These are phyloP conservation scores for Bombus pyrosoma DNA, from an alignment of 1,140 invertebrate genomes.

Conservation along the genomic window DNA sequence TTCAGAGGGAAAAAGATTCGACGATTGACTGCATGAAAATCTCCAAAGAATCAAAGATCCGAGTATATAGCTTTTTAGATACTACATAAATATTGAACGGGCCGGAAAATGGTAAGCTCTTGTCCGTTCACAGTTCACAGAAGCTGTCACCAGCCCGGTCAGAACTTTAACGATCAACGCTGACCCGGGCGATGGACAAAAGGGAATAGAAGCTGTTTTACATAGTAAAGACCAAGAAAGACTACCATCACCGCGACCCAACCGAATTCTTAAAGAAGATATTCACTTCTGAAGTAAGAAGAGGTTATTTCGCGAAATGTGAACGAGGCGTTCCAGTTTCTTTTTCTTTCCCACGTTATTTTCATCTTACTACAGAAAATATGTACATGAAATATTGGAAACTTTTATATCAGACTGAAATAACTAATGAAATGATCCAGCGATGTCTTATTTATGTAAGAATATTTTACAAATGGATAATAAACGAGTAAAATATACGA, in stretches of 20 bases:
- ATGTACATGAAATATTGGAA: neutral
- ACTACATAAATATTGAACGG: slow-evolving; percentile 73
- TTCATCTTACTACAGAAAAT: neutral
- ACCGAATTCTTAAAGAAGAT: slow-evolving; percentile 63
- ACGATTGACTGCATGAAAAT: slow-evolving; percentile 49
- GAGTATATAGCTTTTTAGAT: slow-evolving; percentile 40
- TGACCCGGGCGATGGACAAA: slow-evolving; percentile 62
- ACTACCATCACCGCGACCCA: slow-evolving; percentile 32
- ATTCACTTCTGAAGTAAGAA: neutral
- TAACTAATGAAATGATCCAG: too few species aligned
- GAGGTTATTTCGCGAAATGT: neutral
- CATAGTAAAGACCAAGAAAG: slow-evolving; percentile 68
- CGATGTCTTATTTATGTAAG: too few species aligned
- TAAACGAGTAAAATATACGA: neutral
- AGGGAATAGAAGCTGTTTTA: slow-evolving; percentile 68
- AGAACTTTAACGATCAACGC: slow-evolving; percentile 61
- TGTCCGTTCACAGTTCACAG: slow-evolving; percentile 30
- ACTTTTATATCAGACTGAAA: neutral
- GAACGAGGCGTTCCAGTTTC: slow-evolving; percentile 1
- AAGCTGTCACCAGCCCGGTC: slow-evolving; percentile 34
- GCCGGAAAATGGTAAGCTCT: slow-evolving; percentile 51
- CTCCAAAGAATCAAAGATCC: slow-evolving; percentile 49
- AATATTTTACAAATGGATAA: too few species aligned
- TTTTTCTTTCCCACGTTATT: neutral
- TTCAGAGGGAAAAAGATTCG: neutral